Conservation (phyloP, 2,888 invertebrate species). For the Scaptomyza polygonia region DNA sequence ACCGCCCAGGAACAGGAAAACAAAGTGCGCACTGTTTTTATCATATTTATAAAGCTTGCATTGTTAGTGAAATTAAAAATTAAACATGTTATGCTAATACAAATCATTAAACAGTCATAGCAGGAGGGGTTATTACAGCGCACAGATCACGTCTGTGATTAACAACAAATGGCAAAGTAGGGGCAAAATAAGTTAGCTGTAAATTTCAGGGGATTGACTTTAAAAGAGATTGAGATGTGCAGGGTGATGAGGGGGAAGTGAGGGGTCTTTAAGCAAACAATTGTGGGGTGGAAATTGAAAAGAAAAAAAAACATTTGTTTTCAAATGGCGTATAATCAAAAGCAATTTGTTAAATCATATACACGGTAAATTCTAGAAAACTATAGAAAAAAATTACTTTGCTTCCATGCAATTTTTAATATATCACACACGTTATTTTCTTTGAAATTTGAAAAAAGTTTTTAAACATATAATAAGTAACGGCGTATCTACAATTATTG, state of each 20-base stretch:
- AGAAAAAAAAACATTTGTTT: background rate
- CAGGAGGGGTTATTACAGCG: slow-evolving; percentile 40
- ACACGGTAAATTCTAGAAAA: background rate
- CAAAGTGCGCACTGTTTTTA: background rate
- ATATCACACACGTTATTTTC: background rate
- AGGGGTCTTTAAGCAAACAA: background rate
- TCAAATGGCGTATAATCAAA: slow-evolving; percentile 7
- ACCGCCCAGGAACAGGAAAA: slow-evolving; percentile 26
- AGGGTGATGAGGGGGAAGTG: too few species aligned
- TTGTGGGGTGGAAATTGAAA: too few species aligned
- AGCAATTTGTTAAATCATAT: background rate
- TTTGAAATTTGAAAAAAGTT: background rate
- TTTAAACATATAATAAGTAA: background rate
- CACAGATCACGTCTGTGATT: slow-evolving; percentile 31
- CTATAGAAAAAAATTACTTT: background rate
- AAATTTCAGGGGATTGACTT: slow-evolving; percentile 34
- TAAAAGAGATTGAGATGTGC: background rate
- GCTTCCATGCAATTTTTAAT: background rate
- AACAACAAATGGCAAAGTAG: slow-evolving; percentile 14
- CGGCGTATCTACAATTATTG: slow-evolving; percentile 11
- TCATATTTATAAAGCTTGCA: background rate
- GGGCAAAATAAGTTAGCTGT: slow-evolving; percentile 39
- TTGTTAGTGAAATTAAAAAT: slow-evolving; percentile 18
- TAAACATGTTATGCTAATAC: slow-evolving; percentile 62
- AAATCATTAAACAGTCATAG: slow-evolving; percentile 46